These are phyloP conservation scores for Cervus canadensis DNA, from an alignment of 2,113 vertebrate species.

Conservation along the genomic window DNA sequence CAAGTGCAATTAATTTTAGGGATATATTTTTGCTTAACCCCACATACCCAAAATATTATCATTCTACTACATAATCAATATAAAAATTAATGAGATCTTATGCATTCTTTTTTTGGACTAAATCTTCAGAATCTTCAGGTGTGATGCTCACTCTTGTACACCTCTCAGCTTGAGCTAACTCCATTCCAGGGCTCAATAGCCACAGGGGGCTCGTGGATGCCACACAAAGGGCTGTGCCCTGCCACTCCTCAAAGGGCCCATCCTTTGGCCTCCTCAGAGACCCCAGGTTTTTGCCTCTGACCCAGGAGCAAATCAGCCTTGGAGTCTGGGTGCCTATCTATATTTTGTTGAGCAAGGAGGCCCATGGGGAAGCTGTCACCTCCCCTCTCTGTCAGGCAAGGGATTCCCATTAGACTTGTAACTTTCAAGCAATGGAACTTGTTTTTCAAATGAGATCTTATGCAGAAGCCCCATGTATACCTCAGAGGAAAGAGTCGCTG, in stretches of 20 bases:
- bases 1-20: background rate
- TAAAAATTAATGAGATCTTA: background rate
- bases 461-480: background rate
- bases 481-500: background rate
- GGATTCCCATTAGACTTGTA: background rate
- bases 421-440: background rate
- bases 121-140: background rate
- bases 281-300: background rate
- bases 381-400: background rate
- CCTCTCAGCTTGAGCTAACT: background rate
- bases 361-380: background rate
- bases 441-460: background rate
- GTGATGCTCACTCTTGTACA: background rate
- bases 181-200: background rate
- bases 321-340: background rate
- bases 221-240: background rate
- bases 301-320: background rate
- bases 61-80: background rate
- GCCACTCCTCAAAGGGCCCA: background rate
- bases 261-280: background rate
- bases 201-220: fast-evolving
- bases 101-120: background rate
- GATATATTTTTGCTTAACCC: background rate
- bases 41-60: background rate
- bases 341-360: background rate